Percentiles rank a stretch among this genome's conserved stretches.
These are phyloP conservation scores for Pseudococcus longispinus DNA, from an alignment of 2,888 invertebrate species.

Conservation along the genomic window DNA sequence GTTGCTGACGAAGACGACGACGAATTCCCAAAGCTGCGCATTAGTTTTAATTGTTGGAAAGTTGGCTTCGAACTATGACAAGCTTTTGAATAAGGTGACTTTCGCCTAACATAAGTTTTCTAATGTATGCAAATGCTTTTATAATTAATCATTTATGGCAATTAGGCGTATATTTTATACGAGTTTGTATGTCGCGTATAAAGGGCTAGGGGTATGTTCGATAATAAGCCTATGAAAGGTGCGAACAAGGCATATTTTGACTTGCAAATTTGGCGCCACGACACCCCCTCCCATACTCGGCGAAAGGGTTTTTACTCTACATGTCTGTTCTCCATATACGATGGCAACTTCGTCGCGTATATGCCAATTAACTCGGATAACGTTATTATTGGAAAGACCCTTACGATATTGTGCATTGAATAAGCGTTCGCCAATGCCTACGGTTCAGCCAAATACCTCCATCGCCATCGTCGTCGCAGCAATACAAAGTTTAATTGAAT, in stretches of 20 bases:
- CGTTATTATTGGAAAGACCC: constrained; percentile 49
- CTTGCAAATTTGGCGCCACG: constrained; percentile 37
- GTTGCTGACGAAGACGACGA: background rate
- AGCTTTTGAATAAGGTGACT: constrained; percentile 33
- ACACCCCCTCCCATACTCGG: background rate
- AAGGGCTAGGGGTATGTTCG: background rate
- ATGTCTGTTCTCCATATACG: background rate
- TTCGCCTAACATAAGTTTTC: constrained; percentile 8
- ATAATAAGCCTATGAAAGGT: constrained; percentile 42
- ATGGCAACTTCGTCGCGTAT: background rate
- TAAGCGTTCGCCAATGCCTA: background rate
- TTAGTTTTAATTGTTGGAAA: constrained; percentile 36
- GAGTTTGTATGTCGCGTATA: constrained; percentile 17
- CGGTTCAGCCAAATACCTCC: background rate
- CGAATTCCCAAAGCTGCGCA: background rate
- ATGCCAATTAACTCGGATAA: constrained; percentile 48
- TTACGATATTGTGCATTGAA: constrained; percentile 10
- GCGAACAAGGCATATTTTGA: constrained; percentile 48
- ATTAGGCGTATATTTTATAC: constrained; percentile 43
- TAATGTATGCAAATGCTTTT: constrained; percentile 50
- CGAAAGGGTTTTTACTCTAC: constrained; percentile 5
- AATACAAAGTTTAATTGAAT: constrained; percentile 48
- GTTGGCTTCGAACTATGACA: background rate
- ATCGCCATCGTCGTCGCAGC: background rate
- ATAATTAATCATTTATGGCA: constrained; percentile 53